phyloP scores from a whole-genome alignment of 1,140 invertebrate genomes.

The Neodiprion virginianus region DNA sequence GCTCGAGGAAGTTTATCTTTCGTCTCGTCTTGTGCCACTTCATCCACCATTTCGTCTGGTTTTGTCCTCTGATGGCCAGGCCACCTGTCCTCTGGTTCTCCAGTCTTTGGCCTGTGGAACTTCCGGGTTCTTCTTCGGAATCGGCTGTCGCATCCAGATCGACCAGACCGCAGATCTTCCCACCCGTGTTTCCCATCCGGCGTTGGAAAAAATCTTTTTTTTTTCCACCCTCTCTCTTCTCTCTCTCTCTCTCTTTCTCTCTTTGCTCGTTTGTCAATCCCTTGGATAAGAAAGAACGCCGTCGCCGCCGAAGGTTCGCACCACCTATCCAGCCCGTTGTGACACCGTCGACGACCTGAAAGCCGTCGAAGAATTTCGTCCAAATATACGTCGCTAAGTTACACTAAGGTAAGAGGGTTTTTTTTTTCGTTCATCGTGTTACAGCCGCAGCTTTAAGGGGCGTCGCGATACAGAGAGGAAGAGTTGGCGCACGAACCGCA shows the following conservation, averaged over 20 bases:
- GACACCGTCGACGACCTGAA: conserved; percentile 31
- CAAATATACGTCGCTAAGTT: conserved; percentile 18
- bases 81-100: not conserved
- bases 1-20: conserved; percentile 22
- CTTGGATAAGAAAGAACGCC: no score
- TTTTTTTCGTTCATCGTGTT: conserved; percentile 47
- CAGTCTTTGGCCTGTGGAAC: not conserved
- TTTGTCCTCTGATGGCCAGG: not conserved
- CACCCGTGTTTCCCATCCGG: no score
- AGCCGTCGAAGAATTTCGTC: conserved; percentile 16
- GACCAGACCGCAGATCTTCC: no score
- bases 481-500: conserved; percentile 68
- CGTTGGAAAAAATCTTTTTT: no score
- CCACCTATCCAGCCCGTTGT: conserved; percentile 32
- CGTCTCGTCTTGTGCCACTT: conserved; percentile 8
- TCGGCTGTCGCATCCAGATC: no score
- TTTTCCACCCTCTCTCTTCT: no score
- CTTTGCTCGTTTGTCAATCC: no score
- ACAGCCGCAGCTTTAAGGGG: conserved; percentile 69
- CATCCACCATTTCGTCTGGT: not conserved
- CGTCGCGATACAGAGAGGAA: conserved; percentile 73
- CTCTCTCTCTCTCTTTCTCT: no score
- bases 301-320: conserved; percentile 23
- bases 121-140: not conserved
- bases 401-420: not conserved